Base-by-base conservation (phyloP, 2,797 vertebrate genomes). In the Rhinichthys osculus region DNA sequence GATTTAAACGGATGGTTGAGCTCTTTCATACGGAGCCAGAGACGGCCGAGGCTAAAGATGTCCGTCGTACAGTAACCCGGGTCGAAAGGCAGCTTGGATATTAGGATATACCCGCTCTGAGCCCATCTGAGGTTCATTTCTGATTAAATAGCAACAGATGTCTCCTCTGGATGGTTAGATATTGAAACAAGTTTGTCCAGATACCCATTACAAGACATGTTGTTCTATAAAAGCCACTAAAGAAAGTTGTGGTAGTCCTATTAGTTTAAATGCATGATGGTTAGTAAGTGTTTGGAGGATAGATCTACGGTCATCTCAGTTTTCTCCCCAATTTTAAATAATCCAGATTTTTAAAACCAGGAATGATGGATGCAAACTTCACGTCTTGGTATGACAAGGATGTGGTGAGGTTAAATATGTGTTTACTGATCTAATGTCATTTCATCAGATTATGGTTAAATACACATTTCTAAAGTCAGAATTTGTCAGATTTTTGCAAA, bases 81-180 rank as follows among this genome's bases (percentile, higher is more conserved):
- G 17, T 87, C 71, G 19, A 74, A 33, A 9, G 54, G 82, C 14
- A 74, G 47, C 3, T 66, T 87, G 16, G 73, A 86, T 71, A 85
- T 89, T 59, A 86, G 62, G 52, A 59, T 7, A 59, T 83, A 83
- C n/a, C 79, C 85, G 47, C 27, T 52, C 14, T 47, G 54, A 66
- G 35, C 78, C 21, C 84, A 86, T n/a, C 16, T 89, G 35, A 73
- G 82, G 23, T 67, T 54, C 69, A 85, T 90, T 50, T 78, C 35
- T 67, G 42, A 83, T 7, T 83, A 82, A 76, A 16, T 84, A 9
- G 6, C 7, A 42, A 66, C 59, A 27, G 69, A 78, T 14, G 5
- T 16, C 47, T 9, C 35, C 4, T 86, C 71, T 35, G 35, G 81
- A 10, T 86, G 66, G 73, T 64, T 87, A 16, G 74, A 79, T 73